Conservation (phyloP, 2,113 vertebrate species). For the Noturus placidus region DNA sequence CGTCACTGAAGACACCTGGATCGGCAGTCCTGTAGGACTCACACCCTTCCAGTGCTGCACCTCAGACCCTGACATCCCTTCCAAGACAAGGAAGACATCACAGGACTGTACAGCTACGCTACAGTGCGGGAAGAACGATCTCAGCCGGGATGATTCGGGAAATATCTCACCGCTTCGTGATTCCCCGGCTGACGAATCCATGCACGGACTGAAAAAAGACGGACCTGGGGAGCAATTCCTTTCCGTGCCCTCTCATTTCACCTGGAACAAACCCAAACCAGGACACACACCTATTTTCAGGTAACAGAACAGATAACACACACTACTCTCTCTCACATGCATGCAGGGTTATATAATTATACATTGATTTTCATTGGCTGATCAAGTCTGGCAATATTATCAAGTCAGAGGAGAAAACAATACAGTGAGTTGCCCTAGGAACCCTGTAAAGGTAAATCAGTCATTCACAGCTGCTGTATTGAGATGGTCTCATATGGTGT, state of each 20-base stretch:
- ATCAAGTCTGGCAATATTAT: background rate
- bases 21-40: constrained; percentile 77
- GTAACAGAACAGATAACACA: constrained; percentile 65
- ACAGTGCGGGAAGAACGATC: constrained; percentile 84
- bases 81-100: constrained; percentile 95
- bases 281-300: constrained; percentile 97
- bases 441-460: background rate
- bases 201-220: constrained; percentile 90
- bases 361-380: background rate
- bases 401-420: background rate
- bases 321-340: background rate
- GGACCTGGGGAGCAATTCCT: constrained; percentile 91
- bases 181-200: constrained; percentile 82
- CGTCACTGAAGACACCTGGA: constrained; percentile 94
- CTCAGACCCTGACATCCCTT: constrained; percentile 91
- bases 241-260: constrained; percentile 95
- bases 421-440: background rate
- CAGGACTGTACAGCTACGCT: constrained; percentile 84
- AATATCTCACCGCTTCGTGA: constrained; percentile 86
- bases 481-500: background rate
- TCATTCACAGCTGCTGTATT: background rate
- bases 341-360: background rate
- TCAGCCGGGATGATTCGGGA: constrained; percentile 85
- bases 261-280: constrained; percentile 98
- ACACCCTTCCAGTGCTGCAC: constrained; percentile 90